Evolutionary conservation across 1,140 invertebrate species (phyloP).

Genomic region (Drosophila littoralis): DNA sequence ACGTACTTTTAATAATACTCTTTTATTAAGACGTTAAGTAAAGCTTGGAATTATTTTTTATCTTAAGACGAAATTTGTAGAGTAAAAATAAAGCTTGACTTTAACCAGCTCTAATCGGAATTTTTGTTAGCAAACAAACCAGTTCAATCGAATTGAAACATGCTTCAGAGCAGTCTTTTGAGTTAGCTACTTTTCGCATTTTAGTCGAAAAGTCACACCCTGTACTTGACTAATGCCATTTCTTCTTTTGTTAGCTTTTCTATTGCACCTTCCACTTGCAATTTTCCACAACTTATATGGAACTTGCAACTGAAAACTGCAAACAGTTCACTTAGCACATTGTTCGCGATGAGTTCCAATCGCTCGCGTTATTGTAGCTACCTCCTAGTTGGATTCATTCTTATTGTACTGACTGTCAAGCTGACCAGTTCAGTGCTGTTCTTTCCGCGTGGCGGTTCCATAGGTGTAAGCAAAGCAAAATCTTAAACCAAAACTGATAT

Average conservation of each 20-base stretch:
- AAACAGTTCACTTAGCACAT: slow-evolving; percentile 50
- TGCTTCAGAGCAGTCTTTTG: not conserved
- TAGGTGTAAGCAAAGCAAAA: slow-evolving; percentile 54
- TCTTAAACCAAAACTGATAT: not conserved
- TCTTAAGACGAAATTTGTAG: no score
- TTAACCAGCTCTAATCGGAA: no score
- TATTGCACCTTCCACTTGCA: slow-evolving; percentile 22
- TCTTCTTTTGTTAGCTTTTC: not conserved
- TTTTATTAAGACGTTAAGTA: no score
- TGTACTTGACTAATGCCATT: not conserved
- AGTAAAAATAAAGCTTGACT: no score
- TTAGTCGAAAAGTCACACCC: not conserved
- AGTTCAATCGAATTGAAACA: not conserved
- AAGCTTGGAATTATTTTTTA: no score
- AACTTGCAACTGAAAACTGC: slow-evolving; percentile 3
- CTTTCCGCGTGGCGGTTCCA: slow-evolving; percentile 70
- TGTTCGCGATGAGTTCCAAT: slow-evolving; percentile 47
- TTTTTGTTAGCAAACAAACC: not conserved
- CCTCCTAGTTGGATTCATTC: slow-evolving; percentile 10
- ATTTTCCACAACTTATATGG: slow-evolving; percentile 4
- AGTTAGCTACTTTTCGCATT: not conserved
- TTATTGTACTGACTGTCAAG: not conserved
- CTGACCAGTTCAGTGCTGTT: slow-evolving; percentile 41
- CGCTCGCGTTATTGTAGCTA: not conserved
- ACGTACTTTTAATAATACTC: no score